A percentile compares a stretch with the other conserved stretches of the same genome.
Evolutionary conservation across 2,888 invertebrate species (phyloP).

Genomic region (Pasiphila rectangulata): DNA sequence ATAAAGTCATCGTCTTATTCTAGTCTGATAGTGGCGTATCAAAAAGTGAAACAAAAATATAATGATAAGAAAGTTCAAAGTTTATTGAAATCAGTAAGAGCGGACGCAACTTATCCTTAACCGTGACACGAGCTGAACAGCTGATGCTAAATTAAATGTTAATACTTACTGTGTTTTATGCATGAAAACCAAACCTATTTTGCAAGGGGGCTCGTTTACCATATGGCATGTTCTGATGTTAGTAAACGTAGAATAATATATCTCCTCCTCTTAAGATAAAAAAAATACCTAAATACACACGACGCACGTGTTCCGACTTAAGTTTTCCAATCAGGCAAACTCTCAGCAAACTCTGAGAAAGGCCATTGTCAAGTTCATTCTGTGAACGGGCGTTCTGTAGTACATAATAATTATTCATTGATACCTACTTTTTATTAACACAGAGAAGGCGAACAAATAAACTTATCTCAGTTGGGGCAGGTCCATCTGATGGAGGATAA

Average conservation of each 20-base stretch:
- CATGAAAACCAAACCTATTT: too few species aligned
- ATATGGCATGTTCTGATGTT: too few species aligned
- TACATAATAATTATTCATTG: too few species aligned
- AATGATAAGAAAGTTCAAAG: conserved; percentile 22
- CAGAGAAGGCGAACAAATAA: conserved; percentile 13
- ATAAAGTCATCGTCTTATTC: conserved; percentile 5
- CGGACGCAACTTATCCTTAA: conserved; percentile 20
- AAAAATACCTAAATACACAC: too few species aligned
- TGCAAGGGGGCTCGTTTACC: too few species aligned
- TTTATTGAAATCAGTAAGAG: conserved; percentile 22
- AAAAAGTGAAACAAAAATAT: conserved; percentile 18
- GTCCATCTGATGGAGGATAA: conserved; percentile 74
- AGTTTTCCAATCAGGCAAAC: too few species aligned
- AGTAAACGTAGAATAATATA: too few species aligned
- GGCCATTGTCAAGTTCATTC: too few species aligned
- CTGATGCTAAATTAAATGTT: background rate
- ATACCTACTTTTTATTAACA: background rate
- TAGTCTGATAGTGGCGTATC: conserved; percentile 1
- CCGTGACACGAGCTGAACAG: conserved; percentile 21
- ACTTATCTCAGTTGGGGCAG: conserved; percentile 41
- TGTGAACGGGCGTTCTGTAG: too few species aligned
- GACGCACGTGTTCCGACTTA: too few species aligned
- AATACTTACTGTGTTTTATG: background rate
- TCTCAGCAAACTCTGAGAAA: too few species aligned
- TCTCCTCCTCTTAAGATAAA: too few species aligned